These are phyloP conservation scores for Lypha dubia DNA, from an alignment of 2,888 invertebrate genomes.

Conservation along the genomic window DNA sequence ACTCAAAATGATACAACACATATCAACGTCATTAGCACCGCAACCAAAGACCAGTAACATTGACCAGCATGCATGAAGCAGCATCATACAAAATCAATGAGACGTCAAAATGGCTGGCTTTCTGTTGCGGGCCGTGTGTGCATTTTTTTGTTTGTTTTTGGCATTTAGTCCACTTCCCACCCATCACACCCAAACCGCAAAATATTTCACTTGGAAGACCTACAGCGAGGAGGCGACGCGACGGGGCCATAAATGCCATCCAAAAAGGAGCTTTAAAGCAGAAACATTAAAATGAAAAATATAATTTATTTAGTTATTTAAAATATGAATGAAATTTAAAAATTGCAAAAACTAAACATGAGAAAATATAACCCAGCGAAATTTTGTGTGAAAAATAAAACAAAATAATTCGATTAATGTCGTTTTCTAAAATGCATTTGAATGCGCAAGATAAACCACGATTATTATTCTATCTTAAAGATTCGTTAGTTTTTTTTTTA, in stretches of 20 bases:
- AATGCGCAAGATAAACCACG: no score
- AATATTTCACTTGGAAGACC: slow-evolving; percentile 3
- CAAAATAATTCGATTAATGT: no score
- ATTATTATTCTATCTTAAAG: no score
- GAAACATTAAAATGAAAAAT: not conserved
- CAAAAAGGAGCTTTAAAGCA: not conserved
- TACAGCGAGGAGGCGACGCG: not conserved
- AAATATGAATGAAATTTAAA: slow-evolving; percentile 26
- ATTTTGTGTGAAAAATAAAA: no score
- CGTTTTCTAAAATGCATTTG: no score
- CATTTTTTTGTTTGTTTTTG: not conserved
- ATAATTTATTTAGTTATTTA: slow-evolving; percentile 23
- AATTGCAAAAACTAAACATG: slow-evolving; percentile 10
- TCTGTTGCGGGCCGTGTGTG: slow-evolving; percentile 21
- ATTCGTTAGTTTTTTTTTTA: no score
- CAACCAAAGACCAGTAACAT: not conserved
- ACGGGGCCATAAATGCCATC: not conserved
- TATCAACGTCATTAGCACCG: slow-evolving; percentile 28
- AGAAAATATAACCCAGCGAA: not conserved
- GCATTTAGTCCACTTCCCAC: not conserved
- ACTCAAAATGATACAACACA: slow-evolving; percentile 13
- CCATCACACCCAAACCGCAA: not conserved
- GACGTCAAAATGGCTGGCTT: slow-evolving; percentile 64
- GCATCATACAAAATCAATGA: slow-evolving; percentile 58
- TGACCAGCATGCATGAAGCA: not conserved